Conservation (phyloP, 2,113 vertebrate species). For the Equus przewalskii region DNA sequence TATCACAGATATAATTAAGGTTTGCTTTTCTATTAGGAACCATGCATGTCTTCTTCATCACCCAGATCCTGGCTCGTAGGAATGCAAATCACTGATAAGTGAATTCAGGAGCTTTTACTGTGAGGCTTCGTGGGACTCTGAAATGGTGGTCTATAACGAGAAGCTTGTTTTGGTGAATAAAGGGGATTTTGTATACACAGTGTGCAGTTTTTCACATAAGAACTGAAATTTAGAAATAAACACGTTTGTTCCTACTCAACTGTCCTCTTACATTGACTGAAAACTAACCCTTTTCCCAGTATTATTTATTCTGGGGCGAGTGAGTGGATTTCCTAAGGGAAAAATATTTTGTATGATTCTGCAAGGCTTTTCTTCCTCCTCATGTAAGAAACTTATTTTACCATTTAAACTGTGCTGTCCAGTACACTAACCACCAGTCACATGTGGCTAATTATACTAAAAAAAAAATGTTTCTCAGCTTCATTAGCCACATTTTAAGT, state of each 20-base stretch:
- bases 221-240: slow-evolving; percentile 18
- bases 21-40: not conserved
- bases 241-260: not conserved
- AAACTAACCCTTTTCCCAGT: not conserved
- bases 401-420: not conserved
- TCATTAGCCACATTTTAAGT: not conserved
- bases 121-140: slow-evolving; percentile 3
- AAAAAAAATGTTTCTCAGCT: not conserved
- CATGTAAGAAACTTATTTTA: not conserved
- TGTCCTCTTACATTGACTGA: not conserved
- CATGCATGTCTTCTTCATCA: not conserved
- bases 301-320: not conserved
- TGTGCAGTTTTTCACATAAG: not conserved
- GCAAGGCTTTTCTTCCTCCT: not conserved
- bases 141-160: not conserved
- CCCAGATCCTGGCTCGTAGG: not conserved
- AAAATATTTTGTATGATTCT: not conserved
- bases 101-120: slow-evolving; percentile 17
- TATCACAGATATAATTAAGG: not conserved
- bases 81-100: slow-evolving; percentile 14
- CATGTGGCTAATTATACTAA: not conserved
- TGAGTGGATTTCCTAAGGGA: slow-evolving; percentile 2
- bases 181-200: not conserved
- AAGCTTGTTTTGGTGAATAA: slow-evolving; percentile 43
- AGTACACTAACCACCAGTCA: not conserved